Evolutionary conservation across 2,888 invertebrate species (phyloP), one percentile per base, ranked within the genome.

Genomic region (Hoplodrina blanda): DNA sequence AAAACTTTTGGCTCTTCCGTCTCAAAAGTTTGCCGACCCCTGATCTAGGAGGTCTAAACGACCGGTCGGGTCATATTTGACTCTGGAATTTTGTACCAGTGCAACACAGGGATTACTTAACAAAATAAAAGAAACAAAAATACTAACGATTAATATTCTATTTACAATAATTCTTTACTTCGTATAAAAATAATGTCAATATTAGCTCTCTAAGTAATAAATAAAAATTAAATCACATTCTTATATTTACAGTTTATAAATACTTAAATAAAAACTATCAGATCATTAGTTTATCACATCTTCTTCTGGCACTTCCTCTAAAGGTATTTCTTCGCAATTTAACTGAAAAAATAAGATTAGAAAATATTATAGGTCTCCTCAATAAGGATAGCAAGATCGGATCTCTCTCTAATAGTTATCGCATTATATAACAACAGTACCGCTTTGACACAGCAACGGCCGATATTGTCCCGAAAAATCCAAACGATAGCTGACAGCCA

Each of bases 241-340:
- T 56, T 49, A 57, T 1, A 57, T 44, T 56, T 52, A 66, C 5
- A 44, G 25, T 66, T 25, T 60, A 59, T 50, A 60, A 65, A n/a
- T 46, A 63, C 44, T 20, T 41, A 17, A 17, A 57, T 46, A 54
- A 69, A 37, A 53, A 30, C 8, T 60, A 57, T 86, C 84, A 87
- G 87, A 88, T 89, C 85, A 80, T 76, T 69, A 81, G 55, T 76
- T 82, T 80, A 87, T 85, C 66, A 88, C 86, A 67, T 93, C 91
- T 73, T 92, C 91, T 33, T 92, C 90, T 2, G 88, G 80, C n/a
- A 86, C 73, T 65, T 91, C 88, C 72, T 92, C 91, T 62, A 95
- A 77, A 1, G 89, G 86, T 44, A 94, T 77, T 74, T 92, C 89
- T 87, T 92, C 89, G 68, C 91, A 92, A 59, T 91, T 86, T 6